phyloP scores from a whole-genome alignment of 2,113 vertebrate species.

The Athene noctua region DNA sequence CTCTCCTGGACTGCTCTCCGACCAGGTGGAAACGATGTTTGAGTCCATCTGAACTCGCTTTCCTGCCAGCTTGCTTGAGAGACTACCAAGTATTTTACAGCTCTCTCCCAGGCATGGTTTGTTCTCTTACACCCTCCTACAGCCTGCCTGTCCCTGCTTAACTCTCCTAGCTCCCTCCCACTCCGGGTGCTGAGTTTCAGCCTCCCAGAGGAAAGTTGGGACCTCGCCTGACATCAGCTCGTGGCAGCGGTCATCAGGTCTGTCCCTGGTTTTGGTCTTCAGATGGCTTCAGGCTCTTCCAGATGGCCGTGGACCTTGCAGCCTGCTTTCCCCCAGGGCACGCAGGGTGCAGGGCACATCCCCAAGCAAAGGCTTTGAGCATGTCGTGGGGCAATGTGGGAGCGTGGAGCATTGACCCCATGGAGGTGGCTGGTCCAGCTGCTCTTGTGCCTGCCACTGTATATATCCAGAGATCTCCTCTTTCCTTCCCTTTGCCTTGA shows the following conservation, averaged over 20 bases:
- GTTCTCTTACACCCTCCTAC: not conserved
- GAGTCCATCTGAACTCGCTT: not conserved
- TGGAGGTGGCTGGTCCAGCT: not conserved
- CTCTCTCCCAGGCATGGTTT: slow-evolving; percentile 21
- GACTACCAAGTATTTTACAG: slow-evolving; percentile 9
- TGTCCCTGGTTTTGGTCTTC: not conserved
- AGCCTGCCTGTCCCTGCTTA: not conserved
- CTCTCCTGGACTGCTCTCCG: not conserved
- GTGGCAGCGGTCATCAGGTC: not conserved
- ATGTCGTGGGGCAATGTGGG: fast-evolving
- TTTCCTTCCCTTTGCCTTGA: not conserved
- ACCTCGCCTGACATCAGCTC: not conserved
- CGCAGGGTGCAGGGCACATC: fast-evolving
- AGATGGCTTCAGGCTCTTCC: not conserved
- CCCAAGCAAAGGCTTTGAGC: fast-evolving
- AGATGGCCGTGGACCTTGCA: not conserved
- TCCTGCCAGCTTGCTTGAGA: slow-evolving; percentile 43
- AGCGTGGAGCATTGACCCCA: not conserved
- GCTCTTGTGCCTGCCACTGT: not conserved
- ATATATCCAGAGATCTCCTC: not conserved
- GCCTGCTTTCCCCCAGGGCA: not conserved
- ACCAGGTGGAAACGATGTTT: slow-evolving; percentile 49
- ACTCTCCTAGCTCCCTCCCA: not conserved
- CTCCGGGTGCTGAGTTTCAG: not conserved
- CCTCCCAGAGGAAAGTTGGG: not conserved